Percentiles rank a stretch among this genome's conserved stretches.
These are phyloP conservation scores for Augiades crinisus DNA, from an alignment of 2,888 invertebrate genomes.

Conservation along the genomic window DNA sequence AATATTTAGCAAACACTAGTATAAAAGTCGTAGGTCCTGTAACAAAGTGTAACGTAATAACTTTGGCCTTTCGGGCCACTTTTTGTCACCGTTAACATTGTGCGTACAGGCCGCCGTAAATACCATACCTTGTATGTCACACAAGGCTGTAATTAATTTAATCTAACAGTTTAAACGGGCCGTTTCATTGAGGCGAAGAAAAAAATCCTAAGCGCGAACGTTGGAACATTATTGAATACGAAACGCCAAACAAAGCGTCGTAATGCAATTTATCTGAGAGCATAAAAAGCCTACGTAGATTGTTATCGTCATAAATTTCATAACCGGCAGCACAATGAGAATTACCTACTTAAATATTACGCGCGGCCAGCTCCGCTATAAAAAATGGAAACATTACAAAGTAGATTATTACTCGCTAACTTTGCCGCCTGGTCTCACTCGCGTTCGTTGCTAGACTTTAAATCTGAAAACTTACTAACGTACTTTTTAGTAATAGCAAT, in stretches of 20 bases:
- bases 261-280: slow-evolving; percentile 6
- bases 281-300: slow-evolving; percentile 14
- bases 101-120: slow-evolving; percentile 1
- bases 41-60: slow-evolving; percentile 24
- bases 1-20: too few species aligned
- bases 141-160: slow-evolving; percentile 21
- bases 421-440: not conserved
- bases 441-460: too few species aligned
- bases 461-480: too few species aligned
- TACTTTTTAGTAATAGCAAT: too few species aligned
- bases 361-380: slow-evolving; percentile 7
- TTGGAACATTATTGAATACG: not conserved
- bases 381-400: slow-evolving; percentile 17
- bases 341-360: slow-evolving; percentile 19
- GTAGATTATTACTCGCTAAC: slow-evolving; percentile 8
- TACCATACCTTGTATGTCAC: slow-evolving; percentile 13
- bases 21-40: too few species aligned
- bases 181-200: not conserved
- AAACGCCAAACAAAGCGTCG: not conserved
- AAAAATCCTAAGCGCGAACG: not conserved
- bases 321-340: slow-evolving; percentile 15
- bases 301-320: slow-evolving; percentile 23
- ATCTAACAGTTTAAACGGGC: slow-evolving; percentile 3
- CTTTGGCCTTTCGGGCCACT: slow-evolving; percentile 30
- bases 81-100: slow-evolving; percentile 31